Evolutionary conservation across 30 jellyfish, hydroid and myxozoan genomes (phyloP).

Genomic region (Aurelia aurita complex sp. Pacific): DNA sequence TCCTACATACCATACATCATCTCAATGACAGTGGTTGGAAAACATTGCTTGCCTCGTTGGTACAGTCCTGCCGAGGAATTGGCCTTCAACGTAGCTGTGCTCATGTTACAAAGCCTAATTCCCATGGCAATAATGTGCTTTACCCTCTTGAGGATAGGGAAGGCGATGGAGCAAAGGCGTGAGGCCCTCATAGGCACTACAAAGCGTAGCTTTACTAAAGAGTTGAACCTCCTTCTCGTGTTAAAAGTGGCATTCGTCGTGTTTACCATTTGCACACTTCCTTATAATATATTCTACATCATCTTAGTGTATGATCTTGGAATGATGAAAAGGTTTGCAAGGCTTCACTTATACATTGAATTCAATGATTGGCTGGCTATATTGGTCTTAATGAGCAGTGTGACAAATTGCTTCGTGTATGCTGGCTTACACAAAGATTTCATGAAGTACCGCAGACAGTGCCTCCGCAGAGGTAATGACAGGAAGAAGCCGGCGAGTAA

Average conservation of each 20-base stretch:
- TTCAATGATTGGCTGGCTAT: conserved; percentile 68
- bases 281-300: conserved; percentile 72
- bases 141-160: conserved; percentile 14
- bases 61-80: conserved; percentile 29
- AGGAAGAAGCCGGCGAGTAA: conserved; percentile 3
- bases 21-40: conserved; percentile 33
- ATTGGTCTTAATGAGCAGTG: conserved; percentile 58
- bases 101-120: conserved; percentile 31
- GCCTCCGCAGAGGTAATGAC: conserved; percentile 4
- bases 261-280: conserved; percentile 69
- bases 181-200: conserved; percentile 30
- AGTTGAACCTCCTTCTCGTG: conserved; percentile 24
- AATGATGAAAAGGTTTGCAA: neutral
- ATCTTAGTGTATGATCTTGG: conserved; percentile 27
- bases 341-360: conserved; percentile 12
- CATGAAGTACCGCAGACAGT: conserved; percentile 18
- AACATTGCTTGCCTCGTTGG: conserved; percentile 62
- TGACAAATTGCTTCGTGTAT: conserved; percentile 68
- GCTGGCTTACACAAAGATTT: conserved; percentile 81
- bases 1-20: conserved; percentile 38
- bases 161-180: conserved; percentile 23
- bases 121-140: conserved; percentile 52
- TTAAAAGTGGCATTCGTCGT: conserved; percentile 56
- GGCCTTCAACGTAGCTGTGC: conserved; percentile 41
- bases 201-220: conserved; percentile 20